Evolutionary conservation across 2,888 invertebrate species (phyloP).

Genomic region (Plagodis pulveraria): DNA sequence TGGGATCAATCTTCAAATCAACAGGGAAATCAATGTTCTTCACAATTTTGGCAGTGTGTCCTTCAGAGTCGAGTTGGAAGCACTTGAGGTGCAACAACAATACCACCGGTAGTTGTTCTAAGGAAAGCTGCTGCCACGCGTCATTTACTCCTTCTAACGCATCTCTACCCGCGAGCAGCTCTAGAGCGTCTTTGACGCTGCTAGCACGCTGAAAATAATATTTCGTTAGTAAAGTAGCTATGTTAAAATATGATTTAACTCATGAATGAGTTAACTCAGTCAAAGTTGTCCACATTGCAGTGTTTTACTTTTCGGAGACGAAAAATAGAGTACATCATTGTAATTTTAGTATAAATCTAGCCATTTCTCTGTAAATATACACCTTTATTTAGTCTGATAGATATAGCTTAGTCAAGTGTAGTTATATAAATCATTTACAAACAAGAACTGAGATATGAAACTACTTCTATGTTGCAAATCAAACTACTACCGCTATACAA

Average conservation of each 20-base stretch:
- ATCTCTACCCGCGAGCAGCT: conserved; percentile 93
- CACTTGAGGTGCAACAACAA: conserved; percentile 97
- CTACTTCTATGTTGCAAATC: too few relatives aligned
- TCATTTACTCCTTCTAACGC: conserved; percentile 94
- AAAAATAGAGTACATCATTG: conserved; percentile 60
- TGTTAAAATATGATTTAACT: not conserved
- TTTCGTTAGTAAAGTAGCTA: not conserved
- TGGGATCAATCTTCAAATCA: conserved; percentile 95
- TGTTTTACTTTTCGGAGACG: conserved; percentile 53
- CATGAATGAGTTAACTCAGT: conserved; percentile 44
- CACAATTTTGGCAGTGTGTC: conserved; percentile 95
- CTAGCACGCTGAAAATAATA: conserved; percentile 87
- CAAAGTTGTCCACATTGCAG: conserved; percentile 47
- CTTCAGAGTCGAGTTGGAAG: conserved; percentile 95
- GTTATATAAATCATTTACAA: not conserved
- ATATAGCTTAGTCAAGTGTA: not conserved
- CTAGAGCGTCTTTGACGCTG: conserved; percentile 94
- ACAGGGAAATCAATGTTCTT: conserved; percentile 96
- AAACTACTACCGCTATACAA: too few relatives aligned
- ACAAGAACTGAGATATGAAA: too few relatives aligned
- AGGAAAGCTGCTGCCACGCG: conserved; percentile 94
- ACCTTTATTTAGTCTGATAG: too few relatives aligned
- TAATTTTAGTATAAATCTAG: too few relatives aligned
- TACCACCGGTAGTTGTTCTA: conserved; percentile 95
- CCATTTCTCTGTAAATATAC: too few relatives aligned